These are phyloP conservation scores for Eristalis pertinax DNA, from an alignment of 2,888 invertebrate genomes.

Conservation along the genomic window DNA sequence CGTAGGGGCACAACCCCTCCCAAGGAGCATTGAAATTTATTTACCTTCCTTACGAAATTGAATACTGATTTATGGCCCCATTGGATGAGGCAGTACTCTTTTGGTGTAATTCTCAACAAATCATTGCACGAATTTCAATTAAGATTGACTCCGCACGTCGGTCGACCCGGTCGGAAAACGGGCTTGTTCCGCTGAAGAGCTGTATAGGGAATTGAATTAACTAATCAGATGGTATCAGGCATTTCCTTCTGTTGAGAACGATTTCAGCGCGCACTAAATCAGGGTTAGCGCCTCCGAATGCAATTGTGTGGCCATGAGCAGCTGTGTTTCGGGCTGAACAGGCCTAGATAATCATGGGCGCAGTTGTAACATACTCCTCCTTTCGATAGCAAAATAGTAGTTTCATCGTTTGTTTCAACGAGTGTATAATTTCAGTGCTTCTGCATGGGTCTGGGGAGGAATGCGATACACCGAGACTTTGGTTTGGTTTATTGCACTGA, in stretches of 20 bases:
- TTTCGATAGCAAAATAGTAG: neutral
- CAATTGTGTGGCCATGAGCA: slow-evolving; percentile 41
- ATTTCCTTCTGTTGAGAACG: slow-evolving; percentile 56
- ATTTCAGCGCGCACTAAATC: slow-evolving; percentile 64
- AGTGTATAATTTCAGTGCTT: slow-evolving; percentile 22
- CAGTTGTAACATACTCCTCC: slow-evolving; percentile 24
- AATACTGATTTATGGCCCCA: slow-evolving; percentile 61
- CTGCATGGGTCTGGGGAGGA: neutral
- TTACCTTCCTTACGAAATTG: slow-evolving; percentile 49
- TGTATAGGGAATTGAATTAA: slow-evolving; percentile 58
- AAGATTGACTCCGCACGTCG: slow-evolving; percentile 53
- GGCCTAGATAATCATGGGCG: slow-evolving; percentile 28
- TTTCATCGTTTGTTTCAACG: slow-evolving; percentile 15
- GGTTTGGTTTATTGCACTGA: slow-evolving; percentile 36
- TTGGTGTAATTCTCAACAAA: slow-evolving; percentile 61
- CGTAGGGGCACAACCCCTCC: neutral
- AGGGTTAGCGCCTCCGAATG: slow-evolving; percentile 41
- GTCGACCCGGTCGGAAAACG: neutral
- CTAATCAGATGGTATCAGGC: slow-evolving; percentile 52
- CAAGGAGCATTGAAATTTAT: slow-evolving; percentile 54
- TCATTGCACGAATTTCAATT: slow-evolving; percentile 67
- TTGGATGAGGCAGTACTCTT: slow-evolving; percentile 59
- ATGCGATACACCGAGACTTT: slow-evolving; percentile 6
- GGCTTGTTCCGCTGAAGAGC: slow-evolving; percentile 2
- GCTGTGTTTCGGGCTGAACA: slow-evolving; percentile 14